Evolutionary conservation across 2,888 invertebrate genomes (phyloP).

Genomic region (Tiphia femorata): DNA sequence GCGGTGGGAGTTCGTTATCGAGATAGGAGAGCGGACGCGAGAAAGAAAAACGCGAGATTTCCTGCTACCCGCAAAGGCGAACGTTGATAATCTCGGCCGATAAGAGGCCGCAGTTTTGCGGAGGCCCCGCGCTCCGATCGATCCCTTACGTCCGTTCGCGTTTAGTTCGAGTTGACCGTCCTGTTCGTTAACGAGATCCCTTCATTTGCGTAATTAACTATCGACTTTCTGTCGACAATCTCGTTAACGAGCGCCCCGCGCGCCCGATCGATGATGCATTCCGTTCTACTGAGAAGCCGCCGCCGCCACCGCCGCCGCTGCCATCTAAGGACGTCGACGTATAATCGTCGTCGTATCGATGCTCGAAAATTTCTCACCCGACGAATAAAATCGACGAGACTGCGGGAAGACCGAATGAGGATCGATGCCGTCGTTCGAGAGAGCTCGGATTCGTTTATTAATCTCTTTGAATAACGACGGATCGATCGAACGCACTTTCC

Average conservation of each 20-base stretch:
- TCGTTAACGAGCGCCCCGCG: slow-evolving; percentile 39
- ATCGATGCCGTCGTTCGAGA: no score
- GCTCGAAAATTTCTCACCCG: neutral
- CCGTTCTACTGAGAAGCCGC: slow-evolving; percentile 16
- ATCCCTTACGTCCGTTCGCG: slow-evolving; percentile 15
- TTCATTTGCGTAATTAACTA: slow-evolving; percentile 47
- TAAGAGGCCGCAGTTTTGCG: neutral
- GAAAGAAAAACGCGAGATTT: no score
- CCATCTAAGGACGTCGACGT: no score
- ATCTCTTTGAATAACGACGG: no score
- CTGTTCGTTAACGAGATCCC: slow-evolving; percentile 36
- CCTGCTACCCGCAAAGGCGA: no score
- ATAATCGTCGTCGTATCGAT: neutral
- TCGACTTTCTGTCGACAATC: slow-evolving; percentile 43
- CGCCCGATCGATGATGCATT: slow-evolving; percentile 37
- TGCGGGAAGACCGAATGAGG: no score
- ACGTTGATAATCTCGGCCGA: no score
- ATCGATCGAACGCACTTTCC: no score
- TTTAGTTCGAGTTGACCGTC: slow-evolving; percentile 9
- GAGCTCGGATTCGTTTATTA: no score
- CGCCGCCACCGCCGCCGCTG: no score
- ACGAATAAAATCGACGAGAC: neutral
- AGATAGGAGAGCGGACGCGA: no score
- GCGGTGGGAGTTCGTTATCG: no score
- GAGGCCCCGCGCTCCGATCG: slow-evolving; percentile 14